Conservation (phyloP, 2,797 vertebrate species). For the Balearica regulorum region DNA sequence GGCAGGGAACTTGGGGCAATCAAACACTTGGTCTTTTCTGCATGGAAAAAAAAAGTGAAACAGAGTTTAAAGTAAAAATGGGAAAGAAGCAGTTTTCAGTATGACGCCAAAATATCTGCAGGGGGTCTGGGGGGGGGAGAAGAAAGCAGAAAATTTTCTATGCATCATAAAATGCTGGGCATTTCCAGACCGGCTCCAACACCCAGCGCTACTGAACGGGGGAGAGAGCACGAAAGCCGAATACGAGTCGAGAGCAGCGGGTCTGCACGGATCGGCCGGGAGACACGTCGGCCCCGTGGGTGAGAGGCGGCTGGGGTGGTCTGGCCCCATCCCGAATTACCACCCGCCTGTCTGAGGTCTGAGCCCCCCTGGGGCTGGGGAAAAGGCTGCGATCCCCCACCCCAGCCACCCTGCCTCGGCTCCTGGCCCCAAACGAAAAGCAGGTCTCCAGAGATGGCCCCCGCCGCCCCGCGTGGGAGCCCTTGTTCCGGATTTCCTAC, state of each 20-base stretch:
- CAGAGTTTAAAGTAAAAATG: background rate
- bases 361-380: background rate
- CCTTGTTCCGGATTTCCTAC: slow-evolving; percentile 81
- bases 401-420: background rate
- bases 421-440: background rate
- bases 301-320: background rate
- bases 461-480: slow-evolving; percentile 78
- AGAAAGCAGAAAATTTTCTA: slow-evolving; percentile 20
- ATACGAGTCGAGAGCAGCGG: background rate
- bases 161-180: slow-evolving; percentile 16
- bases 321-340: background rate
- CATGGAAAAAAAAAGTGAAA: background rate
- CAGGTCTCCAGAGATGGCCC: slow-evolving; percentile 68
- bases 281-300: fast-evolving
- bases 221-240: background rate
- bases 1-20: background rate
- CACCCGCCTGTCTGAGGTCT: background rate
- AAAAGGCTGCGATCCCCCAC: background rate
- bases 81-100: slow-evolving; percentile 1
- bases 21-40: background rate
- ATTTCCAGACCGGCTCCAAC: background rate
- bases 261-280: background rate
- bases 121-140: background rate
- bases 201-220: background rate
- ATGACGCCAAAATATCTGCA: background rate